These are phyloP conservation scores for Helicorthomorpha holstii DNA, from an alignment of 1,140 invertebrate genomes.

Conservation along the genomic window DNA sequence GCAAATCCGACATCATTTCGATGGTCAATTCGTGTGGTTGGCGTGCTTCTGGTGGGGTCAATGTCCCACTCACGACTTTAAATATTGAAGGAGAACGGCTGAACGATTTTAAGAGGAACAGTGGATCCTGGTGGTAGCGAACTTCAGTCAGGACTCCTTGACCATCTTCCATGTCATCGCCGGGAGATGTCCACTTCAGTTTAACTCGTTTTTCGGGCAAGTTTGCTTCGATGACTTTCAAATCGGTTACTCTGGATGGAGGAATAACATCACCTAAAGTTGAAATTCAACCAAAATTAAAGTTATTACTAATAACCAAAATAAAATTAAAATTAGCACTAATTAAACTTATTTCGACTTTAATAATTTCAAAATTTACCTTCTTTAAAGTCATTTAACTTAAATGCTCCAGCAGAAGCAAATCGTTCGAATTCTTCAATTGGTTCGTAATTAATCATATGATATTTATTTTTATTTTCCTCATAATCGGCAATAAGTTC, in stretches of 20 bases:
- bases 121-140: not conserved
- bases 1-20: not conserved
- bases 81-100: not conserved
- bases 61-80: not conserved
- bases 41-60: not conserved
- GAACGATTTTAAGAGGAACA: not conserved
- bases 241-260: slow-evolving; percentile 1
- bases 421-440: not conserved
- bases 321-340: too few species aligned
- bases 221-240: slow-evolving; percentile 2
- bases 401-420: not conserved
- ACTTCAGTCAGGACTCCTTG: not conserved
- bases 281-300: not conserved
- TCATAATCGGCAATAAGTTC: not conserved
- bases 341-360: not conserved
- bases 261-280: not conserved
- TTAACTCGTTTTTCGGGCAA: slow-evolving; percentile 4
- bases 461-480: not conserved
- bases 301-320: too few species aligned
- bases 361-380: not conserved
- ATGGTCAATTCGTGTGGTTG: not conserved
- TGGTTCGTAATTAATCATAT: not conserved
- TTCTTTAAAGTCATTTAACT: not conserved
- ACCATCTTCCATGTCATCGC: slow-evolving; percentile 12
- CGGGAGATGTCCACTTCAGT: slow-evolving; percentile 13